Evolutionary conservation across 2,113 vertebrate species (phyloP), one percentile per base, ranked within the genome.

Genomic region (human (Homo sapiens)): DNA sequence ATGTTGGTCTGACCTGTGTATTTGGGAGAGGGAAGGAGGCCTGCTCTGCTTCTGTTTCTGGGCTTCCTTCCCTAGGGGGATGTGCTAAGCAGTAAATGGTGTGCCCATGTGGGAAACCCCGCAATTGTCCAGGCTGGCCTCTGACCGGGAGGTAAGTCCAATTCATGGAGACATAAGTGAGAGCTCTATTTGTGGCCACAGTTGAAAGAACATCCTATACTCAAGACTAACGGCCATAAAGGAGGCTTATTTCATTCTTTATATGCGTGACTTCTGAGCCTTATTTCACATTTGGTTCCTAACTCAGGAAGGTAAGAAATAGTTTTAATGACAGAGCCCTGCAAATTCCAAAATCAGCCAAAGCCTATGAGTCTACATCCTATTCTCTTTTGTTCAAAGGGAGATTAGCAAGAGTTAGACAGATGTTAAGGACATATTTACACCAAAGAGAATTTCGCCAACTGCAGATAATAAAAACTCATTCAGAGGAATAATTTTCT

Each of bases 401-500:
- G 20, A 92, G 20, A 93, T n/a, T 1, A 52, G 16, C 12, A 30
- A 25, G 59, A 82, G 48, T 55, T 30, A 79, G 82, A 38, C 66
- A 83, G 79, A 66, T 70, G 75, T 52, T 93, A 82, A 25, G 25
- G 25, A 61, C 32, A 16, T 14, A 95, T 61, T 79, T 61, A 83
- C 10, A 30, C 16, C 48, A 45, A 79, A 95, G n/a, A 8, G 38
- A 75, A 45, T 27, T 50, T 68, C 32, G 40, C 43, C 64, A 38
- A 68, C 55, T 73, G 22, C 83, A 90, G 70, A 90, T 45, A 80
- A 61, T 64, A 81, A 40, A n/a, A 73, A 52, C 32, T 76, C 81
- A 70, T 38, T 90, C n/a, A 64, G 27, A 92, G 61, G 20, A 70
- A 80, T 92, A 9, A 66, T 72, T 87, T 76, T 68, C 50, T 96